Evolutionary conservation across 2,888 invertebrate species (phyloP), one percentile per base, ranked within the genome.

Genomic region (Lycaena phlaeas): DNA sequence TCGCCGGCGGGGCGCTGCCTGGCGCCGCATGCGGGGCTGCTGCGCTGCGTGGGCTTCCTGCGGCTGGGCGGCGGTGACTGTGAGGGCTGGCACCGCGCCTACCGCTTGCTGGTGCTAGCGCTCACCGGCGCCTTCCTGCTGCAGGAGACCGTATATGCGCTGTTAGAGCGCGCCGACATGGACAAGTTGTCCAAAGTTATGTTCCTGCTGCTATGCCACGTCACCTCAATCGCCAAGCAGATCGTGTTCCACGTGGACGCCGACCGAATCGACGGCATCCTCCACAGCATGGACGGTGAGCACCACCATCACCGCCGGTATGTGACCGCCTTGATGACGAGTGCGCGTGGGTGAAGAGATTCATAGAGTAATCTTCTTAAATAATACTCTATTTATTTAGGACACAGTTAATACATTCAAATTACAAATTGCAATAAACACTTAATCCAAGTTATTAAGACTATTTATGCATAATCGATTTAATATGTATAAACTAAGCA

Each of bases 141-240:
- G 29, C 71, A 69, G 50, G 64, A 74, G 50, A 49, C 56, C 27
- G 45, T 67, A 11, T 69, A 68, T 43, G 71, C 73, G 0, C 68
- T 65, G 36, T 59, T 59, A 69, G 71, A 64, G 45, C 67, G 65
- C 12, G 44, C 41, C 26, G 71, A 79, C 44, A 69, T 81, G 74
- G 66, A 61, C 12, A 67, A 68, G 53, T 51, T 82, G 47, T 62
- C 78, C 5, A 69, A 72, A 14, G 81, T 79, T 42, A 67, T 81
- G 77, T 81, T 81, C 52, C 61, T 82, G 47, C 60, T 81, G 50
- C 64, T 82, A 42, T 81, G 81, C 49, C 82, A 81, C 57, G 56
- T 81, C 41, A 79, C 81, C 5, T 74, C 78, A 3, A 54, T 77
- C 44, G 68, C 53, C 12, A 82, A 82, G 57, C 82, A 81, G 52